Base-by-base conservation (phyloP, 53 echinoderm and acorn worm genomes). In the Zoroaster sp. region DNA sequence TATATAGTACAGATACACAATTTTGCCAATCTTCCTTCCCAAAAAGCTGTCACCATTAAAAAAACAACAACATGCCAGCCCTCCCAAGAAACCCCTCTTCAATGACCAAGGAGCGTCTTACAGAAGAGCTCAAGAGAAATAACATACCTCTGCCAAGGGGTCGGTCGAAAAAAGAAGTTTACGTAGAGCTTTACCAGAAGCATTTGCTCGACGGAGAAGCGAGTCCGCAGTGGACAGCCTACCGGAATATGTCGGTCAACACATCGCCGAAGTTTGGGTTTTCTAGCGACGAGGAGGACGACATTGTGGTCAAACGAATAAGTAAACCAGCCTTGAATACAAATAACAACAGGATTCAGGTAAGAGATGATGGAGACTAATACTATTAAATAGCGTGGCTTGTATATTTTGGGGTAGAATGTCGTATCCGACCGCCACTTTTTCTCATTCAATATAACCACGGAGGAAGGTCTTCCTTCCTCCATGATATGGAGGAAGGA, bases 261-360 rank as follows among this genome's bases (percentile, higher is more conserved):
- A 85, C 85, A 34, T 66, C 85, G 49, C 85, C 85, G 17, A 85
- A 71, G 70, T 35, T 85, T n/a, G 85, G 85, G 34, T 85, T 85
- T 85, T 85, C 85, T 23, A 85, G 85, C 70, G 85, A 85, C 52
- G 85, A 85, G 36, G 85, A 85, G 35, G 85, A 85, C 30, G 85
- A 85, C 5, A 36, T 69, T 45, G 43, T 39, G 38, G n/a, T n/a
- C n/a, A n/a, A n/a, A n/a, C n/a, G n/a, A n/a, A n/a, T n/a, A n/a
- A 40, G 20, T 33, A 85, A 71, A 46, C 47, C 33, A 23, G 52
- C 36, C 20, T 31, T 69, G 12, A 85, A 85, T 51, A 37, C 35
- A 35, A 85, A 81, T 40, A 81, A 85, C 37, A 85, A 85, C 51
- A 45, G 85, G 35, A 71, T 35, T 71, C 85, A 8, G 85, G 85